Percentiles rank a stretch among this genome's conserved stretches.
Evolutionary conservation across 2,797 vertebrate species (phyloP).

Genomic region (Smutsia temminckii): DNA sequence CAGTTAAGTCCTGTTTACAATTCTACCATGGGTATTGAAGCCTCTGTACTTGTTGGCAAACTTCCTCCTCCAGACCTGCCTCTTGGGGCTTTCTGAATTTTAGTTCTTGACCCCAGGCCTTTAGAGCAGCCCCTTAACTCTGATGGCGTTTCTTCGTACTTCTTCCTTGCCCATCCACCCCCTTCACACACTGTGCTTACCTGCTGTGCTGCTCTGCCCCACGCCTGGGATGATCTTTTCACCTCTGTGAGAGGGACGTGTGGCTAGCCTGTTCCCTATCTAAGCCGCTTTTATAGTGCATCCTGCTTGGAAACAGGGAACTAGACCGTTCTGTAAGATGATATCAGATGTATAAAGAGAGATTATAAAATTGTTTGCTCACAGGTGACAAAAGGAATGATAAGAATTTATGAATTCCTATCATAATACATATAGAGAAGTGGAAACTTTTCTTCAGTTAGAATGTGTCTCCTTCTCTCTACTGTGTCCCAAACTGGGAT

Average conservation of each 20-base stretch:
- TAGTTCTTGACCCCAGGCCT: neutral
- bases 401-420: neutral
- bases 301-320: slow-evolving; percentile 24
- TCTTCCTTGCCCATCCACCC: neutral
- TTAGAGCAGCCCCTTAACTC: neutral
- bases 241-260: neutral
- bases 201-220: neutral
- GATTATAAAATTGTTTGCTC: neutral
- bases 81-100: neutral
- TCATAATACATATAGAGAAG: neutral
- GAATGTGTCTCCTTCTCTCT: neutral
- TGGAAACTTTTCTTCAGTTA: neutral
- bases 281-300: neutral
- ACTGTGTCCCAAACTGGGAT: neutral
- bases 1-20: neutral
- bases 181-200: neutral
- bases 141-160: neutral
- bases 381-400: slow-evolving; percentile 9
- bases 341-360: neutral
- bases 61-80: neutral
- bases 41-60: neutral
- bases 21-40: neutral
- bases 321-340: neutral
- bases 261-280: neutral
- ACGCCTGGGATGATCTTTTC: neutral